A percentile compares a stretch with the other conserved stretches of the same genome.
phyloP scores from a whole-genome alignment of 1,140 invertebrate species.

The Caenorhabditis briggsae region DNA sequence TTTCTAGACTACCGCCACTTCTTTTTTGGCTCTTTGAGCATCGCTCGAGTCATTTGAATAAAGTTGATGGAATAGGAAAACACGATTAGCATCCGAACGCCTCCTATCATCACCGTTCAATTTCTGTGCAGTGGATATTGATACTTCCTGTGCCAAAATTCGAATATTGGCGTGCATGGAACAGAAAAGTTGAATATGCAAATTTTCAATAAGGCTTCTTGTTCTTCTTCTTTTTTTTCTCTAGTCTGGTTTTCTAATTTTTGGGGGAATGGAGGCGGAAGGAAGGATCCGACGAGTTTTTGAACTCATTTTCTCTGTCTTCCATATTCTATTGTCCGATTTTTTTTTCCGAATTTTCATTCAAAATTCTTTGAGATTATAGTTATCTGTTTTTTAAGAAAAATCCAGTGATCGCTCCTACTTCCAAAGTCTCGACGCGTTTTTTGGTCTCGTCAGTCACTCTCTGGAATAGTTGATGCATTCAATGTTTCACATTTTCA shows the following conservation, averaged over 20 bases:
- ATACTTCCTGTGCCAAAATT: not conserved
- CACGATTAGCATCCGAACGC: not conserved
- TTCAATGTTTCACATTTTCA: not conserved
- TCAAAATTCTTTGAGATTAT: not conserved
- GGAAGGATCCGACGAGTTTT: constrained; percentile 18
- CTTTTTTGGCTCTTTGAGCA: not conserved
- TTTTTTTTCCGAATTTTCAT: not conserved
- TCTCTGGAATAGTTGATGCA: not conserved
- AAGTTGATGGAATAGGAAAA: not conserved
- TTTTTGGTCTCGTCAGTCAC: not conserved
- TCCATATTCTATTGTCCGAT: not conserved
- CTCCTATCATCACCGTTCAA: constrained; percentile 43
- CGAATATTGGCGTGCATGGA: constrained; percentile 40
- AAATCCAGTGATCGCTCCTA: not conserved
- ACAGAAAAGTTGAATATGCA: constrained; percentile 46
- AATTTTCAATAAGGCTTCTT: constrained; percentile 49
- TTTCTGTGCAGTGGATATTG: not conserved
- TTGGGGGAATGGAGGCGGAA: no score
- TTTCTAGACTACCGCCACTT: no score
- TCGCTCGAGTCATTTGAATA: not conserved
- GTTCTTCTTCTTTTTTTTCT: constrained; percentile 5
- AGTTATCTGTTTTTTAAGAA: not conserved
- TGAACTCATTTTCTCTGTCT: not conserved
- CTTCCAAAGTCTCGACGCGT: not conserved
- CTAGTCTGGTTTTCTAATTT: constrained; percentile 16